Evolutionary conservation across 1,140 invertebrate species (phyloP).

Genomic region (Dryas iulia): DNA sequence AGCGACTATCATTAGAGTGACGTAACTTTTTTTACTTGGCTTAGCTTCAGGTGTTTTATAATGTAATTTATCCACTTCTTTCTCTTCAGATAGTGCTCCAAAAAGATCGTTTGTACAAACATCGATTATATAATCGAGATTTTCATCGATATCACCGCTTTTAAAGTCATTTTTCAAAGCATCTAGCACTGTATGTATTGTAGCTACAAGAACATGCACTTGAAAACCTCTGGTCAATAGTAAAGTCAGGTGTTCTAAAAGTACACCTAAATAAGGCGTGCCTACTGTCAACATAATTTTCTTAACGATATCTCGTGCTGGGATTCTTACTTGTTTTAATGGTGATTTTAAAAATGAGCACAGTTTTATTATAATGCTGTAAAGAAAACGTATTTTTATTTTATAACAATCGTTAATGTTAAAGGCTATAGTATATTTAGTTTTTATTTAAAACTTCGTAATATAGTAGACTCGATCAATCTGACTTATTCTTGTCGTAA

Average conservation of each 20-base stretch:
- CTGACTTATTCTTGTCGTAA: too few species aligned
- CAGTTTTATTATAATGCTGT: conserved; percentile 92
- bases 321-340: conserved; percentile 91
- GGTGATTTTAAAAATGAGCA: conserved; percentile 94
- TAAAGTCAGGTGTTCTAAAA: conserved; percentile 91
- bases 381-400: too few species aligned
- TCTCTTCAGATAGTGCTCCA: conserved; percentile 93
- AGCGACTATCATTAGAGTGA: conserved; percentile 91
- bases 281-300: conserved; percentile 94
- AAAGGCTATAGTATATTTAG: conserved; percentile 93
- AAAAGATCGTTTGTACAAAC: conserved; percentile 94
- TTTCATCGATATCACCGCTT: conserved; percentile 88
- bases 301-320: conserved; percentile 92
- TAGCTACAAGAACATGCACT: conserved; percentile 94
- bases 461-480: too few species aligned
- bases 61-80: conserved; percentile 92
- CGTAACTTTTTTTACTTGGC: conserved; percentile 91
- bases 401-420: conserved; percentile 96
- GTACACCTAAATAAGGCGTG: conserved; percentile 87
- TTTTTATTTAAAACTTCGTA: too few species aligned
- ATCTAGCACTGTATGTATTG: conserved; percentile 91
- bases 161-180: conserved; percentile 85
- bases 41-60: conserved; percentile 90
- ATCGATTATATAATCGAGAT: conserved; percentile 89
- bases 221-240: conserved; percentile 94